Evolutionary conservation across 2,888 invertebrate genomes (phyloP), one percentile per base, ranked within the genome.

Genomic region (Heliconius ethilla): DNA sequence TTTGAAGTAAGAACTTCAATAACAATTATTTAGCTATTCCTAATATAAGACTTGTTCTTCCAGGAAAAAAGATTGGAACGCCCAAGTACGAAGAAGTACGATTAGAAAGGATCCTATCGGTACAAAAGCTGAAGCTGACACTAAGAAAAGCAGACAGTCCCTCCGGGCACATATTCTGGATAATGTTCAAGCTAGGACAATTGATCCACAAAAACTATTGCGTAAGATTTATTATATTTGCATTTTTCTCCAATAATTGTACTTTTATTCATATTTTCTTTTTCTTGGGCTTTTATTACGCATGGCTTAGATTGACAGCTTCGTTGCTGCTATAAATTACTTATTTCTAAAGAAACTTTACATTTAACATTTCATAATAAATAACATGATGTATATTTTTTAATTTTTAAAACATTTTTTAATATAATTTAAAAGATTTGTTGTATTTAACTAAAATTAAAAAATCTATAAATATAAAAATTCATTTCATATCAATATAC

Each of bases 41-140:
- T 75, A 9, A 33, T 22, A 29, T 70, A 59, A n/a, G 22, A 25
- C 22, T 15, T 59, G 18, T 51, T 37, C 18, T 74, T 95, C 95
- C 75, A 95, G 95, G 84, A 97, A 96, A 88, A 96, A 96, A 79
- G 97, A 98, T 86, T 98, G 98, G 98, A 98, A 98, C 88, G 97
- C 97, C 0, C 90, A 97, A 83, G 98, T 97, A 0, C 94, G 97
- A 9, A 96, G 96, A 81, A 97, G 96, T 83, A 97, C 97, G 0
- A 85, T 95, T 9, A 94, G 93, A 0, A 92, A 95, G 0, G 96
- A 98, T 91, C 98, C 97, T 0, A 98, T 98, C 83, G 98, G 98
- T 0, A 96, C 96, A 37, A 96, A 96, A 0, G 95, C 95, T 27
- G 97, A 97, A 82, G 96, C 96, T 0, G 91, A 96, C 77, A 94